Percentiles rank a stretch among this genome's conserved stretches.
These are phyloP conservation scores for Magallana angulata DNA, from an alignment of 1,140 invertebrate genomes.

Conservation along the genomic window DNA sequence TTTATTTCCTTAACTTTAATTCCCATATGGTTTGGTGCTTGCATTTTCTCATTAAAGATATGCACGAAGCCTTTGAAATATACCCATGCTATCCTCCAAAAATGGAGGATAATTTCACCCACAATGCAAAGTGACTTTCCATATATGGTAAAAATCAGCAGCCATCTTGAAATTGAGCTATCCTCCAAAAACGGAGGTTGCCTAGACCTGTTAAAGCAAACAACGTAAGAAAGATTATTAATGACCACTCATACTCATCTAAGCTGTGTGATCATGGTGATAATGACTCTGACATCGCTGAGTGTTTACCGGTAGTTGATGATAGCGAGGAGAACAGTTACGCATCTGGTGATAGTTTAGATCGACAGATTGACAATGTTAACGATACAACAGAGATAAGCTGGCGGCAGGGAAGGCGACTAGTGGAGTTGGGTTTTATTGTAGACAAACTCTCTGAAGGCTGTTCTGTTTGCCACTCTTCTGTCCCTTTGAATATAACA, in stretches of 20 bases:
- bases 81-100: too few relatives aligned
- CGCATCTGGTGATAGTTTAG: neutral
- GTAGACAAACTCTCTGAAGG: neutral
- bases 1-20: too few relatives aligned
- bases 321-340: neutral
- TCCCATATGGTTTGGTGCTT: too few relatives aligned
- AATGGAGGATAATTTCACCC: too few relatives aligned
- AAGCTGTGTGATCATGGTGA: neutral
- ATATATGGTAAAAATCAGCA: too few relatives aligned
- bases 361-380: neutral
- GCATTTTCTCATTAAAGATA: too few relatives aligned
- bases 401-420: neutral
- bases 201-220: neutral
- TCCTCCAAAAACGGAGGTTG: too few relatives aligned
- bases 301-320: neutral
- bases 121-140: too few relatives aligned
- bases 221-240: neutral
- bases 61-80: too few relatives aligned
- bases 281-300: neutral
- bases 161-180: too few relatives aligned
- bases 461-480: neutral
- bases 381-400: neutral
- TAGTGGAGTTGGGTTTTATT: constrained; percentile 4
- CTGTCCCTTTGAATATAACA: neutral
- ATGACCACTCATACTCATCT: neutral